Conservation (phyloP, 2,888 invertebrate genomes). For the Pyrgus malvae region DNA sequence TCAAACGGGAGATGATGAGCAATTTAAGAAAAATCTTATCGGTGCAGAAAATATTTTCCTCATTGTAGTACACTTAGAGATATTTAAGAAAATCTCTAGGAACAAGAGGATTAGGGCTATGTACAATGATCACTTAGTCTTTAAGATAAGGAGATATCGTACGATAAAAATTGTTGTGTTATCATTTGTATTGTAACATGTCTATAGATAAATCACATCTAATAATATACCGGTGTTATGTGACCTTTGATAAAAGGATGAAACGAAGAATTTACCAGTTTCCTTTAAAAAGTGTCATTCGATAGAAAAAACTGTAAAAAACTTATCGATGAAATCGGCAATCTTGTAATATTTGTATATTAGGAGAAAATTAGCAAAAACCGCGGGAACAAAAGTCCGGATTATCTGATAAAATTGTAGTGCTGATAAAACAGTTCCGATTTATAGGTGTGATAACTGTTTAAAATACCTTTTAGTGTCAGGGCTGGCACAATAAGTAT, state of each 20-base stretch:
- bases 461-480: neutral
- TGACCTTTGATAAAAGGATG: too few species aligned
- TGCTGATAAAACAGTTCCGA: slow-evolving; percentile 15
- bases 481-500: neutral
- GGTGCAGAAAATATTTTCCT: neutral
- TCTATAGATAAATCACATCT: slow-evolving; percentile 19
- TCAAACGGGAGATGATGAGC: neutral
- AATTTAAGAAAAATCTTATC: slow-evolving; percentile 8
- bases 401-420: slow-evolving; percentile 4
- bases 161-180: neutral
- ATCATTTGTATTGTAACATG: neutral
- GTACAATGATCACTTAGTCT: slow-evolving; percentile 7
- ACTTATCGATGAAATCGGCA: slow-evolving; percentile 1
- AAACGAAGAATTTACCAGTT: neutral
- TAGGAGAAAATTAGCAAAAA: neutral
- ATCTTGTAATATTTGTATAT: neutral
- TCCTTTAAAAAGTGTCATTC: neutral
- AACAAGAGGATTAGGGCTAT: slow-evolving; percentile 10
- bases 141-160: too few species aligned
- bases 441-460: slow-evolving; percentile 16
- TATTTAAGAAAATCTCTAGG: slow-evolving; percentile 10
- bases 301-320: neutral
- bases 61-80: slow-evolving; percentile 1
- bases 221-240: neutral
- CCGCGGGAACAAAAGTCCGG: slow-evolving; percentile 5